Conservation (phyloP, 2,797 vertebrate genomes). For the Podargus strigoides region DNA sequence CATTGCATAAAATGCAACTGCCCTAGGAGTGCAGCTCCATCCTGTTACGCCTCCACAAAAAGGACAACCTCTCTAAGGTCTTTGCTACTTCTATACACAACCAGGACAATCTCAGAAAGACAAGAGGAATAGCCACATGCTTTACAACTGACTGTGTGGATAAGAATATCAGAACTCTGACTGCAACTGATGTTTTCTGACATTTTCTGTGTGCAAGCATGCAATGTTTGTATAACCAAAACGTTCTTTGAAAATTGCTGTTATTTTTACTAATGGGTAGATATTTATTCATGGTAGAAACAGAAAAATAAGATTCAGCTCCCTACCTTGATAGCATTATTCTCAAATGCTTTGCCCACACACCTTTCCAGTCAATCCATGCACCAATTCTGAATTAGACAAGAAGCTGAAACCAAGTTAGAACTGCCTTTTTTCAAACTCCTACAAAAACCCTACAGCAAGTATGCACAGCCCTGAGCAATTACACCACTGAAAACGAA, state of each 20-base stretch:
- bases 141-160: not conserved
- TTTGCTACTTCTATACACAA: not conserved
- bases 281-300: not conserved
- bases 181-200: not conserved
- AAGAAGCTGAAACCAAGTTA: not conserved
- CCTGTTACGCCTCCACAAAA: not conserved
- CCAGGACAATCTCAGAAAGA: not conserved
- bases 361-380: not conserved
- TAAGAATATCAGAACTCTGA: not conserved
- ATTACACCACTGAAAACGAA: not conserved
- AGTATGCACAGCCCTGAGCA: not conserved
- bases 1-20: not conserved
- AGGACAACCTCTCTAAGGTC: not conserved
- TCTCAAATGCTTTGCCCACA: not conserved
- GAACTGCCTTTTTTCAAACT: not conserved
- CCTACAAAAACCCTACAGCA: not conserved
- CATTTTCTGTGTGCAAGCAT: accelerated
- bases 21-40: not conserved
- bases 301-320: not conserved
- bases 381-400: not conserved
- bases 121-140: not conserved
- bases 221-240: not conserved
- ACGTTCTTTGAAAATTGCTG: not conserved
- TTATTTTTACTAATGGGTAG: not conserved
- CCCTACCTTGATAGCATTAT: not conserved